Conservation (phyloP, 2,888 invertebrate genomes). For the Orchesellides sinensis region DNA sequence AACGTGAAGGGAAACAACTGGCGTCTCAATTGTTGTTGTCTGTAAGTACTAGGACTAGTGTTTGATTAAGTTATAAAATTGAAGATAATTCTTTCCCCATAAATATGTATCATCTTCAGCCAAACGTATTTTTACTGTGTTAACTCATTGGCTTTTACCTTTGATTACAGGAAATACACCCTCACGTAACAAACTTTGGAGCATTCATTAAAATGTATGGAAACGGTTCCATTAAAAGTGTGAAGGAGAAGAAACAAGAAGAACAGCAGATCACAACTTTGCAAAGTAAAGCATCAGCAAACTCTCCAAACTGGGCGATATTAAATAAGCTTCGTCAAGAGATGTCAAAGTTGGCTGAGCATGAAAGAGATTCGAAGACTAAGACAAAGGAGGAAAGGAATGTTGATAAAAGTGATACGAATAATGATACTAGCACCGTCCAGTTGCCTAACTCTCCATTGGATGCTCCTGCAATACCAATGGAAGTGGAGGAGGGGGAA, state of each 20-base stretch:
- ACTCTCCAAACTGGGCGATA: constrained; percentile 94
- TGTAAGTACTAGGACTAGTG: constrained; percentile 52
- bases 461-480: no score
- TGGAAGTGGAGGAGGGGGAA: no score
- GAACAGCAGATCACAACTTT: constrained; percentile 94
- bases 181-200: constrained; percentile 96
- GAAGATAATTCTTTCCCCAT: background rate
- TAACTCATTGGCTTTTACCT: background rate
- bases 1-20: constrained; percentile 96
- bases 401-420: no score
- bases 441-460: no score
- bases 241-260: constrained; percentile 93
- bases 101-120: background rate
- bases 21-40: constrained; percentile 88
- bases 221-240: constrained; percentile 91
- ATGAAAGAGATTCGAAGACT: background rate
- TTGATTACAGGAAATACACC: constrained; percentile 87
- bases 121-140: background rate
- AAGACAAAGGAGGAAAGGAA: no score
- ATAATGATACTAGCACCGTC: no score
- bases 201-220: constrained; percentile 95
- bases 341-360: constrained; percentile 84
- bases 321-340: constrained; percentile 89
- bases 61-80: background rate
- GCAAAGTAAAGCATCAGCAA: constrained; percentile 91